A percentile compares a stretch with the other conserved stretches of the same genome.
These are phyloP conservation scores for Lepidochitona cinerea DNA, from an alignment of 2,888 invertebrate species.

Conservation along the genomic window DNA sequence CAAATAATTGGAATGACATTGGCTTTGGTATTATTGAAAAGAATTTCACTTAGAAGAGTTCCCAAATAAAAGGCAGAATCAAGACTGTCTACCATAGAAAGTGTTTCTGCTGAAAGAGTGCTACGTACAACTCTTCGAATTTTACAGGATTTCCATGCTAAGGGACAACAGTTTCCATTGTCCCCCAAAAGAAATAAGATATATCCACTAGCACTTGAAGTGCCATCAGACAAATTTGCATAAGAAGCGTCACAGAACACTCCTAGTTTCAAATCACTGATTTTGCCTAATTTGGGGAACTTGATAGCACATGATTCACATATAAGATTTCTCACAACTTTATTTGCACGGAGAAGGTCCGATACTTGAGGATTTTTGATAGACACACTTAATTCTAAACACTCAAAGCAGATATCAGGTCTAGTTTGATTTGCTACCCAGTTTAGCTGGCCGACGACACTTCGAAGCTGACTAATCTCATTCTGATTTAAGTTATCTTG, in stretches of 20 bases:
- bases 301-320: too few relatives aligned
- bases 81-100: conserved; percentile 7
- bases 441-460: background rate
- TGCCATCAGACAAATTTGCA: background rate
- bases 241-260: conserved; percentile 8
- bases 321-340: conserved; percentile 9
- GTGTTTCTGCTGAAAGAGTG: conserved; percentile 7
- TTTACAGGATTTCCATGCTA: background rate
- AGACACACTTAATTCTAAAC: background rate
- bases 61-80: conserved; percentile 3
- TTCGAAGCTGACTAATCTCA: background rate
- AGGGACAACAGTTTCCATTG: background rate
- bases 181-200: background rate
- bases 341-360: conserved; percentile 9
- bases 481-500: background rate
- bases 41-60: too few relatives aligned
- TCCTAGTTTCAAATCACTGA: background rate
- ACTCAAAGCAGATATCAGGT: conserved; percentile 8
- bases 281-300: too few relatives aligned
- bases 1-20: too few relatives aligned
- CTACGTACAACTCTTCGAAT: conserved; percentile 7
- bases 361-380: conserved; percentile 6
- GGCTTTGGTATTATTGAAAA: too few relatives aligned
- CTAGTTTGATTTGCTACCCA: conserved; percentile 12
- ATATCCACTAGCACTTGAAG: background rate